These are phyloP conservation scores for Hirtodrosophila confusa DNA, from an alignment of 2,888 invertebrate species.

Conservation along the genomic window DNA sequence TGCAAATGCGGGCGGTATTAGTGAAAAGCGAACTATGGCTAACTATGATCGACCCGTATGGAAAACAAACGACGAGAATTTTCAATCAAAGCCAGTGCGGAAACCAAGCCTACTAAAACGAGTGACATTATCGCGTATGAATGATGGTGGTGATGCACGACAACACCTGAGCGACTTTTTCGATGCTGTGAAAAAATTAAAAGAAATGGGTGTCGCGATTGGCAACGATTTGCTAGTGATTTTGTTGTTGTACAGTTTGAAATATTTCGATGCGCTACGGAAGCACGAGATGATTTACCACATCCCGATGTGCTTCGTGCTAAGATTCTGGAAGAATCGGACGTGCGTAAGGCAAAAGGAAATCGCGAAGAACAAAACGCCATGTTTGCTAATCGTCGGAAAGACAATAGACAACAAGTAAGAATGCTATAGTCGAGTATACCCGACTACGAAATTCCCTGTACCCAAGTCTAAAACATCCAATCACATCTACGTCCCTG, in stretches of 20 bases:
- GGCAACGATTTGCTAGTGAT: constrained; percentile 10
- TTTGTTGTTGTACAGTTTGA: constrained; percentile 1
- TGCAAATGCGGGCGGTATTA: no score
- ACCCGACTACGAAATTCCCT: no score
- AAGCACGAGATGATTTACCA: not conserved
- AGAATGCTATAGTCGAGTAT: no score
- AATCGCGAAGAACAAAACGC: not conserved
- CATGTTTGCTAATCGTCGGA: constrained; percentile 7
- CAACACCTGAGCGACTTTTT: constrained; percentile 18
- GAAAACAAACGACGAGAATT: not conserved
- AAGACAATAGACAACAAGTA: no score
- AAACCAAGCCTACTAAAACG: no score
- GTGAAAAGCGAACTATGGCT: no score
- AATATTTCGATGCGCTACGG: constrained; percentile 1
- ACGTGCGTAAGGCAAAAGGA: not conserved
- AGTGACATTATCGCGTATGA: no score
- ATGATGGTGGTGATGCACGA: constrained; percentile 1
- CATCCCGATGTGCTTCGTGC: no score
- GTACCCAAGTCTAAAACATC: no score
- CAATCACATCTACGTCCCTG: no score
- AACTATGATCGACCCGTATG: constrained; percentile 1
- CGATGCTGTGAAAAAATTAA: no score
- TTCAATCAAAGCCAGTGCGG: no score
- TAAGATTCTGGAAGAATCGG: constrained; percentile 3
- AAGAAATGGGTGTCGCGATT: constrained; percentile 15